phyloP scores from a whole-genome alignment of 2,888 invertebrate genomes.

The Drosophila nr. medialis region DNA sequence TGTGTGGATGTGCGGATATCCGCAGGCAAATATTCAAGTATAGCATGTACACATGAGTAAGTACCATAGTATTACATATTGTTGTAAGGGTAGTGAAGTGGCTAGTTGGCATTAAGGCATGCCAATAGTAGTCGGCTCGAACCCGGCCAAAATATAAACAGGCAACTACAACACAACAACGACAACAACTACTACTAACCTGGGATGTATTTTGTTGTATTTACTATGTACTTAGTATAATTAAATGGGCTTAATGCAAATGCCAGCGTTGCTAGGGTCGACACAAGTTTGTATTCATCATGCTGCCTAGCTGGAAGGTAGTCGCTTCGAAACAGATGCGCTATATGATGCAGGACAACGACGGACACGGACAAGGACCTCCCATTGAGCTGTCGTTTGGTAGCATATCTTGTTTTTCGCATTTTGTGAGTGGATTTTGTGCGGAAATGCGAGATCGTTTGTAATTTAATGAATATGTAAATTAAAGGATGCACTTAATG shows the following conservation, averaged over 20 bases:
- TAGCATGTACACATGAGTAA: constrained; percentile 37
- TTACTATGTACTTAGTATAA: constrained; percentile 81
- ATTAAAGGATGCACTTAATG: constrained; percentile 78
- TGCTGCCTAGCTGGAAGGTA: constrained; percentile 5
- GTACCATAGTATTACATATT: constrained; percentile 28
- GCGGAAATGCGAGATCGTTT: constrained; percentile 63
- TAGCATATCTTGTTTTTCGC: constrained; percentile 18
- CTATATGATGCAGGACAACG: constrained; percentile 23
- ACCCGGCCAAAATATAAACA: constrained; percentile 51
- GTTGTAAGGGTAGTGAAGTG: constrained; percentile 28
- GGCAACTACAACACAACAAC: constrained; percentile 45
- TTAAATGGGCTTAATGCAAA: constrained; percentile 80
- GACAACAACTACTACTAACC: constrained; percentile 18
- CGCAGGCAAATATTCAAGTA: constrained; percentile 51
- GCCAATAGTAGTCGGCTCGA: constrained; percentile 20
- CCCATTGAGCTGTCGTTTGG: constrained; percentile 5
- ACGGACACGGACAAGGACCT: constrained; percentile 25
- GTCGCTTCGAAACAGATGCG: constrained; percentile 46
- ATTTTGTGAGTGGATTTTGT: constrained; percentile 53
- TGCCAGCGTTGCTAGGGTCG: constrained; percentile 32
- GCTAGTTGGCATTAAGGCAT: constrained; percentile 54
- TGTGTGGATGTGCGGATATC: constrained; percentile 38
- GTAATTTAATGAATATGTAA: constrained; percentile 80
- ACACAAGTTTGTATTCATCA: constrained; percentile 71
- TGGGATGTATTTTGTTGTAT: constrained; percentile 51